These are phyloP conservation scores for Ptychochromis oligacanthus DNA, from an alignment of 2,113 vertebrate species.

Conservation along the genomic window DNA sequence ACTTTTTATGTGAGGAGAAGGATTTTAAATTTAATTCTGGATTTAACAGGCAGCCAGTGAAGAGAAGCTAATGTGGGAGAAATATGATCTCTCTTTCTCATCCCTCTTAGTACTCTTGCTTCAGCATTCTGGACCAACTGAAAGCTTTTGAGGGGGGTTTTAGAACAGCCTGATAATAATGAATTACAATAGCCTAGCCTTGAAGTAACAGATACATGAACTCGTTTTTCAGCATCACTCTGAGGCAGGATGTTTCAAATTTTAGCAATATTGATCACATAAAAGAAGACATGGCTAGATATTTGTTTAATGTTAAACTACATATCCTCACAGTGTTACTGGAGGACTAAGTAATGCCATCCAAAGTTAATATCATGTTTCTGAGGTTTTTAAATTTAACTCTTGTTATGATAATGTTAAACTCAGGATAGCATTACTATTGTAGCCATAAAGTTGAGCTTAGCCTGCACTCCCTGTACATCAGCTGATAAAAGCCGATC, in stretches of 20 bases:
- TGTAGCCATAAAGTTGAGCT: background rate
- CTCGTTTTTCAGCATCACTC: background rate
- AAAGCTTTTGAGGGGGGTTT: background rate
- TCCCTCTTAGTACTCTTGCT: too few species aligned
- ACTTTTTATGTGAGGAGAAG: too few species aligned
- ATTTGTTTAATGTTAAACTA: background rate
- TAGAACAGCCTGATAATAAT: background rate
- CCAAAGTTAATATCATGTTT: background rate
- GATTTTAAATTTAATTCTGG: too few species aligned
- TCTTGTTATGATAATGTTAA: background rate
- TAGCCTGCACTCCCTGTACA: background rate
- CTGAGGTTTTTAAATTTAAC: background rate
- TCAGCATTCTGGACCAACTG: background rate
- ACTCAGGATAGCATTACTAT: background rate
- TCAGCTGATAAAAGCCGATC: background rate
- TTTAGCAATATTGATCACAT: background rate
- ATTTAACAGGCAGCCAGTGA: too few species aligned
- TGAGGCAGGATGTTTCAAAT: background rate
- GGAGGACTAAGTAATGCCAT: background rate
- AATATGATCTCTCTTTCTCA: too few species aligned
- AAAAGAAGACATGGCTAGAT: too few species aligned
- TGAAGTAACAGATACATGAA: background rate
- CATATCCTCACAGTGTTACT: background rate
- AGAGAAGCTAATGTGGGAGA: too few species aligned
- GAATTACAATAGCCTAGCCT: background rate